Conservation (phyloP, 2,113 vertebrate species). For the Ranitomeya imitator region DNA sequence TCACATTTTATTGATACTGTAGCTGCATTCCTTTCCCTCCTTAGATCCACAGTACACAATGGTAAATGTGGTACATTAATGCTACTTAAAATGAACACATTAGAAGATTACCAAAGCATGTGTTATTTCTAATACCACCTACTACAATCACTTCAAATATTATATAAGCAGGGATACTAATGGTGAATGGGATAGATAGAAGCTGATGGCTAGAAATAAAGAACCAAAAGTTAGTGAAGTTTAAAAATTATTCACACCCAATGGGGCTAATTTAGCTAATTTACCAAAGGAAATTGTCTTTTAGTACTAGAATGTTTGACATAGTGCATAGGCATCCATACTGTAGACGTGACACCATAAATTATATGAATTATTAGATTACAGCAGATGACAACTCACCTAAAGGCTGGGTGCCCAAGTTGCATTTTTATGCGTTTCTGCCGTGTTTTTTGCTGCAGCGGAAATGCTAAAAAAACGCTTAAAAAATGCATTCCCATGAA, state of each 20-base stretch:
- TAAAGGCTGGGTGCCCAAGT: too few relatives aligned
- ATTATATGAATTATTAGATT: not conserved
- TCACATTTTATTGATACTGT: conserved; percentile 13
- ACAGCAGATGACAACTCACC: not conserved
- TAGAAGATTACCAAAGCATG: not conserved
- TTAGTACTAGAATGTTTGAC: not conserved
- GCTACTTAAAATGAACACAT: not conserved
- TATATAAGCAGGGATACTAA: not conserved
- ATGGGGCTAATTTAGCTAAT: not conserved
- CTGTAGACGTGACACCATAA: not conserved
- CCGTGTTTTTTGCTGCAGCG: too few relatives aligned
- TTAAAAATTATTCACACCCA: not conserved
- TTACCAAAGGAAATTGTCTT: not conserved
- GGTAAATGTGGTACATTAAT: not conserved
- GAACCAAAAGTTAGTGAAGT: not conserved
- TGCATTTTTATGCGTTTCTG: too few relatives aligned
- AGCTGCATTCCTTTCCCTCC: not conserved
- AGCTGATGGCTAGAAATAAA: not conserved
- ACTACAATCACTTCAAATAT: not conserved
- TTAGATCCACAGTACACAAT: not conserved
- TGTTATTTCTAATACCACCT: not conserved
- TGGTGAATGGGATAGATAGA: not conserved
- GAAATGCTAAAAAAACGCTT: too few relatives aligned
- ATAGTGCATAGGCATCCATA: not conserved
- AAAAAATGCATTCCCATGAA: too few relatives aligned